Percentiles rank a stretch among this genome's conserved stretches.
Evolutionary conservation across 1,140 invertebrate species (phyloP).

Genomic region (Piezodorus guildinii): DNA sequence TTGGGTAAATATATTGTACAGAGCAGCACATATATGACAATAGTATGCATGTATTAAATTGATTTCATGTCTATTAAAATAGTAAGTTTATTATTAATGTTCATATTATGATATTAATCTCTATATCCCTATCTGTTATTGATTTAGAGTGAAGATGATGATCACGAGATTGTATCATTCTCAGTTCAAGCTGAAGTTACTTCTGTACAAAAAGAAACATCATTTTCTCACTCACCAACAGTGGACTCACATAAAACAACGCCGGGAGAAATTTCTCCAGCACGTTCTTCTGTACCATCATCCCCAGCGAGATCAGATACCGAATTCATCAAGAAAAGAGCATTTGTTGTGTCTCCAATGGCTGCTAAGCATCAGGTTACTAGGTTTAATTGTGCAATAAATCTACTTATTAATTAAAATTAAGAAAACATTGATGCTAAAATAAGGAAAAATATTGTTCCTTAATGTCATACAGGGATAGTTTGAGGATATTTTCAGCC

Average conservation of each 20-base stretch:
- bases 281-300: slow-evolving; percentile 14
- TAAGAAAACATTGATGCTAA: no score
- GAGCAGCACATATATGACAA: background rate
- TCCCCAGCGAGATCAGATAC: slow-evolving; percentile 11
- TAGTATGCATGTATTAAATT: background rate
- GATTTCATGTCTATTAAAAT: background rate
- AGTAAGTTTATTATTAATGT: background rate
- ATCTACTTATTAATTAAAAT: no score
- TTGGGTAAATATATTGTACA: background rate
- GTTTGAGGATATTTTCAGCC: no score
- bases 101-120: background rate
- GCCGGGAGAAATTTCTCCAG: background rate
- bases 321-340: slow-evolving; percentile 7
- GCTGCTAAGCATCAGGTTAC: background rate
- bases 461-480: no score
- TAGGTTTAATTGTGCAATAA: background rate
- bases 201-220: background rate
- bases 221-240: background rate
- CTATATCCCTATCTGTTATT: background rate
- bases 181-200: background rate
- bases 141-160: background rate
- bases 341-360: background rate
- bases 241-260: background rate
- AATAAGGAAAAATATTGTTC: no score
- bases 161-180: background rate